Evolutionary conservation across 2,113 vertebrate species (phyloP).

Genomic region (Felis catus): DNA sequence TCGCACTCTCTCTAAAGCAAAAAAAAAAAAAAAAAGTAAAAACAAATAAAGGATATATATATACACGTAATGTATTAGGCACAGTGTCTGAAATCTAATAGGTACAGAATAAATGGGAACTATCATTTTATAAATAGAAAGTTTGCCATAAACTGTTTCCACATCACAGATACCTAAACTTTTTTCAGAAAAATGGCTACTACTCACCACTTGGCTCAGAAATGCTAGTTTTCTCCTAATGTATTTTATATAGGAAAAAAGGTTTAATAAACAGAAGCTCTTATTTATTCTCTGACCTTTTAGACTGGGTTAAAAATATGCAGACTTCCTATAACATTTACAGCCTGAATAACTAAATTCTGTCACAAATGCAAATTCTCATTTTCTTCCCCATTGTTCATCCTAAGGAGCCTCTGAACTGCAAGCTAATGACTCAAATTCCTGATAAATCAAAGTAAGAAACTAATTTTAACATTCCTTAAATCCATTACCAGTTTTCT

Average conservation of each 20-base stretch:
- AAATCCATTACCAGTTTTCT: neutral
- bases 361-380: slow-evolving; percentile 33
- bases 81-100: neutral
- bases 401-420: neutral
- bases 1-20: too few species aligned
- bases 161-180: neutral
- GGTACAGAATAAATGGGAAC: neutral
- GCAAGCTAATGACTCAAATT: neutral
- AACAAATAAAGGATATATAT: neutral
- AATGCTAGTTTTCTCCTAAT: neutral
- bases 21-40: too few species aligned
- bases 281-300: slow-evolving; percentile 23
- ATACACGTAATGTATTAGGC: neutral
- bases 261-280: neutral
- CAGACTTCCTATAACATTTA: slow-evolving; percentile 17
- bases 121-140: neutral
- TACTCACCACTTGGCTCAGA: neutral
- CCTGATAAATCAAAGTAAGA: neutral
- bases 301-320: neutral
- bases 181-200: slow-evolving; percentile 16
- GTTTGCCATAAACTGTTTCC: neutral
- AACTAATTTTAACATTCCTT: neutral
- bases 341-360: slow-evolving; percentile 15
- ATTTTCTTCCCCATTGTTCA: neutral
- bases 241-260: neutral